Base-by-base conservation (phyloP, 2,888 invertebrate genomes). In the Azorinus chamasolen region DNA sequence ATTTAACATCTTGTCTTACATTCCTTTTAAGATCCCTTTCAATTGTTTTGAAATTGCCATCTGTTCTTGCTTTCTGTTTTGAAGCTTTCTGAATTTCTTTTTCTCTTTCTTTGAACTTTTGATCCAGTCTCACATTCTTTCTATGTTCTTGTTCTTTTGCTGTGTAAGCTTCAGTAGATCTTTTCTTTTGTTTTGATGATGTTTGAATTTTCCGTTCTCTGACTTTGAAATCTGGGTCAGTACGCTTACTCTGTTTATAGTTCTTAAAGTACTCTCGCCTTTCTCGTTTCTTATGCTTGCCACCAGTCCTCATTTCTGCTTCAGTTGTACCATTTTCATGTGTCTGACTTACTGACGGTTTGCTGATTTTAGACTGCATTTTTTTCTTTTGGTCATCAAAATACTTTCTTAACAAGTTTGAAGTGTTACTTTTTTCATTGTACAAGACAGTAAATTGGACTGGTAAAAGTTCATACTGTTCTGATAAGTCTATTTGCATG, bases 381-480 rank as follows among this genome's bases (percentile, higher is more conserved):
- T 25, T 48, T 27, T 27, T 10, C 46, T 12, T 48, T 48, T 59
- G 59, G 46, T 59, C 45, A n/a, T 59, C 18, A 32, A 59, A 59
- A 14, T 59, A 59, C n/a, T n/a, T 41, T 24, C 24, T 20, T 48
- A 48, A 32, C 27, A 59, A 27, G 32, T n/a, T 12, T n/a, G 27
- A 20, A 32, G 32, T 32, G 32, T 32, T 32, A 32, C 32, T 51
- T 62, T 51, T 51, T 41, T 22, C 24, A 22, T 63, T 37, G 10
- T 63, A 51, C 32, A 37, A 25, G n/a, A 14, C 39, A 50, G 24
- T 41, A 43, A 59, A 61, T 2, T 32, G 24, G 16, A 62, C 20
- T 22, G 63, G 63, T 32, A 70, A 46, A n/a, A 70, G 39, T 16
- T 63, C 70, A 70, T 37, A 63, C 43, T 70, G 70, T 20, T 22